A percentile compares a stretch with the other conserved stretches of the same genome.
phyloP scores from a whole-genome alignment of 2,797 vertebrate species.

The Monodelphis domestica region DNA sequence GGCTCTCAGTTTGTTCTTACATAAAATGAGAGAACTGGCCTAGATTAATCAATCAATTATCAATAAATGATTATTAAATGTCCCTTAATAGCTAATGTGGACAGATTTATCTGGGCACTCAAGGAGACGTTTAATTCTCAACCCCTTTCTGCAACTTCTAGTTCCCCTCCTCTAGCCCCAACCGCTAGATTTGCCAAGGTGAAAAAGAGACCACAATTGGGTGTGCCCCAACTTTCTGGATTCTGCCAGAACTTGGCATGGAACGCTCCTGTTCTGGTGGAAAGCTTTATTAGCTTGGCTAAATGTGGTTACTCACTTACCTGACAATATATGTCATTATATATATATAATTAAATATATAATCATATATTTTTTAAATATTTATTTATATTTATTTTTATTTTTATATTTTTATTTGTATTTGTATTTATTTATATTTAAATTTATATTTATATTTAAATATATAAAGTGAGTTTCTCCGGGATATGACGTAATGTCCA shows the following conservation, averaged over 20 bases:
- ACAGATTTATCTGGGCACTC: neutral
- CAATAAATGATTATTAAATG: neutral
- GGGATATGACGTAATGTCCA: neutral
- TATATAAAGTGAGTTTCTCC: neutral
- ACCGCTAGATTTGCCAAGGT: neutral
- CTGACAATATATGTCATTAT: neutral
- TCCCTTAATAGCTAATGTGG: neutral
- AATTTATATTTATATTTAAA: too few species aligned
- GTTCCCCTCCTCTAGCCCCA: neutral
- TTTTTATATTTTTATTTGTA: too few species aligned
- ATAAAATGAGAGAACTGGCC: neutral
- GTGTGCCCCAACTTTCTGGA: neutral
- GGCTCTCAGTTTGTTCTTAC: neutral
- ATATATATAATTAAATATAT: too few species aligned
- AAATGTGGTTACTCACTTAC: neutral
- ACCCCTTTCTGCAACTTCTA: neutral
- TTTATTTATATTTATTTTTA: too few species aligned
- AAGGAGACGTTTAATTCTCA: neutral
- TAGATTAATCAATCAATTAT: neutral
- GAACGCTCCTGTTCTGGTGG: neutral
- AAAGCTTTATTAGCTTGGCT: neutral
- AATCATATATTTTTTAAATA: too few species aligned
- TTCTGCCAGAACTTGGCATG: neutral
- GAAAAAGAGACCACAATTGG: neutral
- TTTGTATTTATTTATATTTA: too few species aligned